Percentiles rank a stretch among this genome's conserved stretches.
Conservation (phyloP, 2,888 invertebrate genomes). For the Venustoraphidia nigricollis region DNA sequence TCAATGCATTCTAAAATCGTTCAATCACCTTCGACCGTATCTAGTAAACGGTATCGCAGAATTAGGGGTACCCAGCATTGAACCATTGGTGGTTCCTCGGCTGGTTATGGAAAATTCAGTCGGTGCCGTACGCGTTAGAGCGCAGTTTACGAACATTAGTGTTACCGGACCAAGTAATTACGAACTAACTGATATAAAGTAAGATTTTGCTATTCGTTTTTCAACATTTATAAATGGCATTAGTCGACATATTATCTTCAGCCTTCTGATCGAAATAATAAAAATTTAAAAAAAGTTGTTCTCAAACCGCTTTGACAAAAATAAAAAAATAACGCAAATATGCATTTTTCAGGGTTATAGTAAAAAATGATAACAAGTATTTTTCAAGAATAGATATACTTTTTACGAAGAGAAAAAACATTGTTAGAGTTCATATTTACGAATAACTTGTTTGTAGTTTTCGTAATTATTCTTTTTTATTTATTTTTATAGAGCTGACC, state of each 20-base stretch:
- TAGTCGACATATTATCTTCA: too few species aligned
- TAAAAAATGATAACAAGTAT: too few species aligned
- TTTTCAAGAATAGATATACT: too few species aligned
- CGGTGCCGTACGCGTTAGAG: conserved; percentile 57
- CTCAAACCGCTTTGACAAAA: too few species aligned
- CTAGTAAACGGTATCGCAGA: conserved; percentile 53
- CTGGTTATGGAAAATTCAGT: conserved; percentile 65
- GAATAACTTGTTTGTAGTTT: not conserved
- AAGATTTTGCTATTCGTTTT: conserved; percentile 14
- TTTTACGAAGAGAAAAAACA: too few species aligned
- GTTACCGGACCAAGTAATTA: conserved; percentile 63
- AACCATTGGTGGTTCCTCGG: conserved; percentile 52
- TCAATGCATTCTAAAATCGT: conserved; percentile 47
- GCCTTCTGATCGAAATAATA: too few species aligned
- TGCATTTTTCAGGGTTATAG: too few species aligned
- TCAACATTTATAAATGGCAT: too few species aligned
- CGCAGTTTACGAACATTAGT: conserved; percentile 58
- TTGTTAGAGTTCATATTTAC: not conserved
- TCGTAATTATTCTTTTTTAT: not conserved
- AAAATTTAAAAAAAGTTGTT: too few species aligned
- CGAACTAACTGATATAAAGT: conserved; percentile 53
- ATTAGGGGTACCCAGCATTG: conserved; percentile 56
- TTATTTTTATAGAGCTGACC: conserved; percentile 33
- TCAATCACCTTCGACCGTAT: conserved; percentile 59
- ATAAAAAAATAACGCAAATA: too few species aligned